phyloP scores from a whole-genome alignment of 2,113 vertebrate genomes.

The Pleuronectes platessa region DNA sequence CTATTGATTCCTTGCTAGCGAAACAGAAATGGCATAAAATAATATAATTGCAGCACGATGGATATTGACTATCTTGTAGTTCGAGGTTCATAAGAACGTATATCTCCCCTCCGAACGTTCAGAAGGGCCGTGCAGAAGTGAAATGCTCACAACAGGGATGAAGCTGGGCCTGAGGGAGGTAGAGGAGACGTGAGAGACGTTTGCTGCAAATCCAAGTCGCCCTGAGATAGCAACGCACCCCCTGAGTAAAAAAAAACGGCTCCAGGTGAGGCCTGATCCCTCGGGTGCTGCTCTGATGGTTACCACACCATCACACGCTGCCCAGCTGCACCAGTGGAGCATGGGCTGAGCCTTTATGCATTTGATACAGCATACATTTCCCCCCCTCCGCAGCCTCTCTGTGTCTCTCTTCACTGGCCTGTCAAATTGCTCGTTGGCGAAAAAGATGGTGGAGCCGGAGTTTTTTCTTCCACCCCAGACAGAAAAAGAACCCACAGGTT shows the following conservation, averaged over 20 bases:
- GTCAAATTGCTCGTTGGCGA: conserved; percentile 66
- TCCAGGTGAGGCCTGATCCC: conserved; percentile 55
- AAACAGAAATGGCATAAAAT: too few species aligned
- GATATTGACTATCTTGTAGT: too few species aligned
- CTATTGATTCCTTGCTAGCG: too few species aligned
- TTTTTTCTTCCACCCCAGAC: conserved; percentile 7
- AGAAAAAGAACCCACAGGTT: conserved; percentile 62
- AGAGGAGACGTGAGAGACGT: conserved; percentile 12
- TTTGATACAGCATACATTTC: conserved; percentile 59
- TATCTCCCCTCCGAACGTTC: not conserved
- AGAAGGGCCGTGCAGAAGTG: conserved; percentile 2
- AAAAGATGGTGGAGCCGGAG: conserved; percentile 38
- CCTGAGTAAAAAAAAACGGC: not conserved
- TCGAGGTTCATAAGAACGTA: too few species aligned
- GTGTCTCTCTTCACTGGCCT: conserved; percentile 65
- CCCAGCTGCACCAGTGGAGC: conserved; percentile 59
- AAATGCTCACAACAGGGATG: conserved; percentile 18
- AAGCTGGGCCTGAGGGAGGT: not conserved
- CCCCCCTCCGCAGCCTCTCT: conserved; percentile 24
- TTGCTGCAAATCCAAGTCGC: conserved; percentile 16
- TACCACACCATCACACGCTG: conserved; percentile 17
- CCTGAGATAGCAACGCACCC: too few species aligned
- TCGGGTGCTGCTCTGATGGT: conserved; percentile 11
- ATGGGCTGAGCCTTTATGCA: conserved; percentile 56
- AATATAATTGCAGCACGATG: too few species aligned